Conservation (phyloP, 1,140 invertebrate species). For the Stegodyphus mimosarum region DNA sequence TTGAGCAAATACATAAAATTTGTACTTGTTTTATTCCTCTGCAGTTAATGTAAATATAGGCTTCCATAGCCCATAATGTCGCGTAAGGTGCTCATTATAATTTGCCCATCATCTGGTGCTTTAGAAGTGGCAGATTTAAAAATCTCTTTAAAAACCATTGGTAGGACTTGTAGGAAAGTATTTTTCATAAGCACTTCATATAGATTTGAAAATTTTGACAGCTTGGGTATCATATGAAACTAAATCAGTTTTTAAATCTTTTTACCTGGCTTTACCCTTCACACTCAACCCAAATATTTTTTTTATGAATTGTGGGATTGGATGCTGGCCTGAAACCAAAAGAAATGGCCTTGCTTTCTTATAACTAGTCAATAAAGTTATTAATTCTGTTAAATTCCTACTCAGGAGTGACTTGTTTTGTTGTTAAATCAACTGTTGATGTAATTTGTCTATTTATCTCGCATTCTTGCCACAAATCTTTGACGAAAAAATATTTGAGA, state of each 20-base stretch:
- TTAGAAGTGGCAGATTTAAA: constrained; percentile 26
- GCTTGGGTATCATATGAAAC: background rate
- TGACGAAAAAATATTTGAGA: constrained; percentile 7
- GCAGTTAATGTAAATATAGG: constrained; percentile 28
- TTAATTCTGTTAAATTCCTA: constrained; percentile 50
- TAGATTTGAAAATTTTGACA: background rate
- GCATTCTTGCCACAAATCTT: background rate
- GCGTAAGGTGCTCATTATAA: constrained; percentile 40
- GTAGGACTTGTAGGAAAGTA: background rate
- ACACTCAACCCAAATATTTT: constrained; percentile 2
- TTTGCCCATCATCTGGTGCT: constrained; percentile 49
- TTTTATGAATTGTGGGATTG: background rate
- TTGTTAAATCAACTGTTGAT: constrained; percentile 50
- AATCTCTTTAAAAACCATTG: background rate
- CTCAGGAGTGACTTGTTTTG: constrained; percentile 46
- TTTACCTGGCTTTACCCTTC: constrained; percentile 1
- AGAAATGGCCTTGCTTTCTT: constrained; percentile 9
- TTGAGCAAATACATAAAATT: constrained; percentile 33
- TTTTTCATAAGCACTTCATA: constrained; percentile 5
- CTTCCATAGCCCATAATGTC: constrained; percentile 37
- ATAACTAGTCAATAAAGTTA: constrained; percentile 58
- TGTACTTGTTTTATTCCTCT: constrained; percentile 12
- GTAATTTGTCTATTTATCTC: background rate
- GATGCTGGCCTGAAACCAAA: background rate
- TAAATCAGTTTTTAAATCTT: background rate